phyloP scores from a whole-genome alignment of 2,113 vertebrate species.

The Dicaeum eximium region DNA sequence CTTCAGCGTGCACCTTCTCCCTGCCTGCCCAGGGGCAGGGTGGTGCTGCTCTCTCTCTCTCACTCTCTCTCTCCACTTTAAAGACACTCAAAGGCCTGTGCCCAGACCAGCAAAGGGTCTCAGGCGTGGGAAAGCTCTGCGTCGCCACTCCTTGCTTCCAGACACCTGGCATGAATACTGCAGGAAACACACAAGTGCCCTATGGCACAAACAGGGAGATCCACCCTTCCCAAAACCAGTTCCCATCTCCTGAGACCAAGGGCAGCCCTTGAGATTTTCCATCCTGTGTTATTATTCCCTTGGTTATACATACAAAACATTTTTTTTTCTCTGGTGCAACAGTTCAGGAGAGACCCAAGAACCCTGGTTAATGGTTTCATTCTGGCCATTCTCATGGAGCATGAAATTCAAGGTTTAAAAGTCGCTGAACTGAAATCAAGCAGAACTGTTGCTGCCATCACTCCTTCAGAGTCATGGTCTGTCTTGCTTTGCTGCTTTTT shows the following conservation, averaged over 20 bases:
- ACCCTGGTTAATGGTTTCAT: not conserved
- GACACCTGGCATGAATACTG: not conserved
- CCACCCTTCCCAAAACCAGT: not conserved
- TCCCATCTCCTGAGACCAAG: not conserved
- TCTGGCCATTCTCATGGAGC: not conserved
- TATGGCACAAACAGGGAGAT: not conserved
- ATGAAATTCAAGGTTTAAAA: not conserved
- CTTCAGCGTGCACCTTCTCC: not conserved
- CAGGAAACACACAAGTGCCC: not conserved
- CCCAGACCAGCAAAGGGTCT: slow-evolving; percentile 38
- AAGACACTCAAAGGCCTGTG: not conserved
- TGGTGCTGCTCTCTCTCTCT: not conserved
- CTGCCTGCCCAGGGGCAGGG: slow-evolving; percentile 7
- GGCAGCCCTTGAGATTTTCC: not conserved
- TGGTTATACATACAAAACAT: not conserved
- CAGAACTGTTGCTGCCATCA: not conserved
- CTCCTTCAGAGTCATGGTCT: not conserved
- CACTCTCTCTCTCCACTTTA: not conserved
- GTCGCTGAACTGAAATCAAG: not conserved
- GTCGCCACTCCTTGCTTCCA: not conserved
- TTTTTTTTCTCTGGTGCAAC: accelerated
- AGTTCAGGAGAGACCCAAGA: not conserved
- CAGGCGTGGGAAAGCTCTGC: slow-evolving; percentile 9
- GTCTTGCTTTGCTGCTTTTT: not conserved
- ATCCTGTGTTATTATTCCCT: not conserved